Evolutionary conservation across 2,797 vertebrate genomes (phyloP).

Genomic region (Enteromius viviparus): DNA sequence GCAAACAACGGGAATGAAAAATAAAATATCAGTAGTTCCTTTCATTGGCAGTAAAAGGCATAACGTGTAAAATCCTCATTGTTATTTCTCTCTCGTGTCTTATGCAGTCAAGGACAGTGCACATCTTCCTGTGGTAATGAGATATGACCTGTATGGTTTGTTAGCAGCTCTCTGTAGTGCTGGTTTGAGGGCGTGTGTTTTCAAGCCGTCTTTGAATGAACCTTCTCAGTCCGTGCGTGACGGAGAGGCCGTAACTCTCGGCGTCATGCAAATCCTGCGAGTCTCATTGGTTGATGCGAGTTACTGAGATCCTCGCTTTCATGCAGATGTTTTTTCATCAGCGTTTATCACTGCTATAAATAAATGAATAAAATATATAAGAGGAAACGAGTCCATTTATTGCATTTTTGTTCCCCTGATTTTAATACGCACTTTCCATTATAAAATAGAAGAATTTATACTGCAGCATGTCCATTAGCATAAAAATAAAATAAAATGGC

Average conservation of each 20-base stretch:
- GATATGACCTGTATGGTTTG: conserved; percentile 32
- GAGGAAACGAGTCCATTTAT: conserved; percentile 27
- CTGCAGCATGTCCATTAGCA: conserved; percentile 19
- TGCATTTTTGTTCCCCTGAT: conserved; percentile 1
- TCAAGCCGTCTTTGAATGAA: conserved; percentile 12
- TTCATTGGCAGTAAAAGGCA: conserved; percentile 43
- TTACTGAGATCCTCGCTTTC: background rate
- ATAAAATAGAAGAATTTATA: background rate
- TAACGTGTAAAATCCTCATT: conserved; percentile 50
- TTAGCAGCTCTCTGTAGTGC: background rate
- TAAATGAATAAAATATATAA: background rate
- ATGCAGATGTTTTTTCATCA: background rate
- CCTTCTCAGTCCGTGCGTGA: conserved; percentile 1
- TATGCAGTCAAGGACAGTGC: conserved; percentile 19
- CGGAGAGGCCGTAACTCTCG: background rate
- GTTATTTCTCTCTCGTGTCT: conserved; percentile 58
- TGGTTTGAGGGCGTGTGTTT: background rate
- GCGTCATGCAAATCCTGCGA: background rate
- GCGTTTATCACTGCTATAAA: background rate
- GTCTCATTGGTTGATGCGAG: conserved; percentile 3
- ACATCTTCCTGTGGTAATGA: conserved; percentile 27
- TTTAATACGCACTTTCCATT: conserved; percentile 24
- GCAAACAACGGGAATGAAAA: conserved; percentile 57
- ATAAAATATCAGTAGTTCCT: conserved; percentile 43
- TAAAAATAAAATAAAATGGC: conserved; percentile 23